Base-by-base conservation (phyloP, 2,113 vertebrate species). In the Grus americana region DNA sequence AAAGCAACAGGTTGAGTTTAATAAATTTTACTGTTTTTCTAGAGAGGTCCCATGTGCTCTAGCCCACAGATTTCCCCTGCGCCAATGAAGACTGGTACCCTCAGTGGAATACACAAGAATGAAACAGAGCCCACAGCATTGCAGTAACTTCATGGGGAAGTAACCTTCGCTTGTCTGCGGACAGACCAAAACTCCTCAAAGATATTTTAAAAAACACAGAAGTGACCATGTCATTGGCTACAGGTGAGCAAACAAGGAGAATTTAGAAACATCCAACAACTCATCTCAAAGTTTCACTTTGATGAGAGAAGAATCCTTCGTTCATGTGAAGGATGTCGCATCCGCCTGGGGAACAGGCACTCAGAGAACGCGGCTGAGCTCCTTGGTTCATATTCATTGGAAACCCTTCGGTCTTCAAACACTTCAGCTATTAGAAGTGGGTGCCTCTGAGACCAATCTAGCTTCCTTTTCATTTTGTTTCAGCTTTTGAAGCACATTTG, bases 401-500 rank as follows among this genome's bases (percentile, higher is more conserved):
- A 91, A 92, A 81, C 34, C 57, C 61, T 93, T 81, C 52, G 78
- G 86, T 62, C 88, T 95, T 97, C 83, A 94, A 91, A 92, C 72
- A 59, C 46, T 79, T 92, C 72, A 84, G 22, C 63, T 61, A 86
- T 76, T 74, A 93, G 70, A 97, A 66, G 26, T n/a, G 38, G 67
- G 65, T 71, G 42, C 75, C 66, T 86, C 83, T 23, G 71, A 93
- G 73, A 88, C 38, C 91, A 84, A 79, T 46, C 52, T 68, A 47
- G 10, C 32, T 92, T 73, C 26, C n/a, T 80, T 84, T 94, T 83
- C 49, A 52, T 93, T 94, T 93, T 74, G 11, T 59, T 67, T 92
- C 67, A 76, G 71, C 84, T 89, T 96, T 92, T 96, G 86, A 96
- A 92, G 75, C 32, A 55, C 58, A 54, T 94, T 95, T 95, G 92